These are phyloP conservation scores for Leucopsar rothschildi DNA, from an alignment of 2,113 vertebrate species.

Conservation along the genomic window DNA sequence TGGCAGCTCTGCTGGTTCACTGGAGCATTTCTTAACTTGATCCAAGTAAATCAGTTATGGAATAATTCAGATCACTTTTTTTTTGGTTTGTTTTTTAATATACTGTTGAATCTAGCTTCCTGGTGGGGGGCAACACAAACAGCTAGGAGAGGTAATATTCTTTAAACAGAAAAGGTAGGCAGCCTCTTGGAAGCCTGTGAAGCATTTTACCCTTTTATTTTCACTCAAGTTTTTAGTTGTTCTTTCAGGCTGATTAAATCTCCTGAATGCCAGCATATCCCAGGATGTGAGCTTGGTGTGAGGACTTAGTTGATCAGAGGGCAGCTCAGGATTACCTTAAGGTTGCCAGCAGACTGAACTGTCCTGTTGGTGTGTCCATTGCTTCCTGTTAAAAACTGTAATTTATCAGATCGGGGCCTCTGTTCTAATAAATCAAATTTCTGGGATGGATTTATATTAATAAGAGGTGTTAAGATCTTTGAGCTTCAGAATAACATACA, in stretches of 20 bases:
- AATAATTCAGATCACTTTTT: background rate
- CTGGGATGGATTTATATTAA: background rate
- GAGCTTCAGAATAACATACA: background rate
- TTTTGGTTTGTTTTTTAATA: background rate
- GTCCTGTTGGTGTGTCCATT: background rate
- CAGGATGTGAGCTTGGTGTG: background rate
- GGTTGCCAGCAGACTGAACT: background rate
- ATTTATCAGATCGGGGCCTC: background rate
- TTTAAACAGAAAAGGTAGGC: background rate
- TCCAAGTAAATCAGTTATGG: background rate
- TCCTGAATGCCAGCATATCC: background rate
- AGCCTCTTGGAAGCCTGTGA: background rate
- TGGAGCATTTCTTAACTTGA: background rate
- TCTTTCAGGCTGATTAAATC: background rate
- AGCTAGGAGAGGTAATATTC: background rate
- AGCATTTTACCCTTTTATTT: background rate
- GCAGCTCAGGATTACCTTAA: background rate
- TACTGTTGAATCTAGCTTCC: background rate
- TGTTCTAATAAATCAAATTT: background rate
- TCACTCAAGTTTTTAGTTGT: background rate
- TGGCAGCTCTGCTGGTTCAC: background rate
- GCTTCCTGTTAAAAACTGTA: background rate
- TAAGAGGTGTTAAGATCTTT: background rate
- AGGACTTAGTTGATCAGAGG: background rate
- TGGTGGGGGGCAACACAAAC: background rate